These are phyloP conservation scores for Meloidogyne hapla DNA, from an alignment of 1,140 invertebrate species.

Conservation along the genomic window DNA sequence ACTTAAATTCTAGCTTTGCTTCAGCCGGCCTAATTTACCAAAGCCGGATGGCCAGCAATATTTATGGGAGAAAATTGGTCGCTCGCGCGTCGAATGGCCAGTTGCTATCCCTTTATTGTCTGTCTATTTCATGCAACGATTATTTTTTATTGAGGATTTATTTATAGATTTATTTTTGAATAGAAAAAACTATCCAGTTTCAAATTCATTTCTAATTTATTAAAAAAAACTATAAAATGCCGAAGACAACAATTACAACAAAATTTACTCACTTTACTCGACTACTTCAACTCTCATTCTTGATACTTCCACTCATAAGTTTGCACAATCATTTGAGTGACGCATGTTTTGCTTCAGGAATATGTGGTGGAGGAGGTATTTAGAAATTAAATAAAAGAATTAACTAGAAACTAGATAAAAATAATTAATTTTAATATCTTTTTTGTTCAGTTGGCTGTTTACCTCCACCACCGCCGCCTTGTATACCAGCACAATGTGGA, in stretches of 20 bases:
- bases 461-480: conserved; percentile 24
- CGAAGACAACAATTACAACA: background rate
- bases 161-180: no score
- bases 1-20: background rate
- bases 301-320: background rate
- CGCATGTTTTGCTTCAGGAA: conserved; percentile 49
- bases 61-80: background rate
- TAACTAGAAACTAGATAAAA: background rate
- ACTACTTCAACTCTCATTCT: background rate
- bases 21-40: background rate
- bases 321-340: conserved; percentile 14
- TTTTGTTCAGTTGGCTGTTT: conserved; percentile 14
- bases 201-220: background rate
- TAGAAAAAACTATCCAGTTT: background rate
- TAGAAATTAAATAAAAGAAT: background rate
- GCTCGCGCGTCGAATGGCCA: background rate
- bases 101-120: background rate
- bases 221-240: background rate
- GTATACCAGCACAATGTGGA: conserved; percentile 31
- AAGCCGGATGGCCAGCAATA: conserved; percentile 1
- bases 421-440: background rate
- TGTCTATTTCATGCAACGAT: background rate
- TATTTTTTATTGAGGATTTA: conserved; percentile 1
- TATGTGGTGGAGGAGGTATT: conserved; percentile 41
- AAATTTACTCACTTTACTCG: background rate